A percentile compares a stretch with the other conserved stretches of the same genome.
Evolutionary conservation across 2,888 invertebrate species (phyloP).

Genomic region (Cactoblastis cactorum): DNA sequence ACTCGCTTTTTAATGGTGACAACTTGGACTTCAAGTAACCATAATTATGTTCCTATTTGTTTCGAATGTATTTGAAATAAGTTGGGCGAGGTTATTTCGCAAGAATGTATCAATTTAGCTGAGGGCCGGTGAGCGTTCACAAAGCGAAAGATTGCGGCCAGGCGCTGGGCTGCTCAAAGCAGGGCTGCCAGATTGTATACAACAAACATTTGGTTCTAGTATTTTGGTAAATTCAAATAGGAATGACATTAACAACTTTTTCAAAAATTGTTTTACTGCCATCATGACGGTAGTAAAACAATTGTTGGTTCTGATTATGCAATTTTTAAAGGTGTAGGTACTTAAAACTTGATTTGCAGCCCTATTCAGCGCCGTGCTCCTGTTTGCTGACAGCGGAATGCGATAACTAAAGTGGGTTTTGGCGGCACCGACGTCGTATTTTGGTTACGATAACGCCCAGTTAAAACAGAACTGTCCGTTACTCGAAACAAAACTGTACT

Average conservation of each 20-base stretch:
- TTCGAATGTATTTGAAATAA: constrained; percentile 64
- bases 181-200: not conserved
- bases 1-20: not conserved
- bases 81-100: constrained; percentile 73
- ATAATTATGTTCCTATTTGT: constrained; percentile 34
- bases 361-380: constrained; percentile 44
- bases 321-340: too few relatives aligned
- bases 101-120: constrained; percentile 73
- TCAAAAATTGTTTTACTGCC: too few relatives aligned
- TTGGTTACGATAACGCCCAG: constrained; percentile 52
- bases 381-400: constrained; percentile 68
- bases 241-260: not conserved
- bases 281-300: too few relatives aligned
- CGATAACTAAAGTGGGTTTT: constrained; percentile 70
- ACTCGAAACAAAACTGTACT: constrained; percentile 30
- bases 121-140: constrained; percentile 60
- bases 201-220: not conserved
- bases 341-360: not conserved
- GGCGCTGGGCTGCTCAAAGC: constrained; percentile 31
- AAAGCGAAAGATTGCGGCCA: constrained; percentile 61
- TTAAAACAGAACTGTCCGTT: constrained; percentile 42
- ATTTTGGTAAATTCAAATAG: not conserved
- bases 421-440: constrained; percentile 50
- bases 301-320: too few relatives aligned
- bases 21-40: not conserved